Base-by-base conservation (phyloP, 2,888 invertebrate species). In the Pachycephus smyrnensis region DNA sequence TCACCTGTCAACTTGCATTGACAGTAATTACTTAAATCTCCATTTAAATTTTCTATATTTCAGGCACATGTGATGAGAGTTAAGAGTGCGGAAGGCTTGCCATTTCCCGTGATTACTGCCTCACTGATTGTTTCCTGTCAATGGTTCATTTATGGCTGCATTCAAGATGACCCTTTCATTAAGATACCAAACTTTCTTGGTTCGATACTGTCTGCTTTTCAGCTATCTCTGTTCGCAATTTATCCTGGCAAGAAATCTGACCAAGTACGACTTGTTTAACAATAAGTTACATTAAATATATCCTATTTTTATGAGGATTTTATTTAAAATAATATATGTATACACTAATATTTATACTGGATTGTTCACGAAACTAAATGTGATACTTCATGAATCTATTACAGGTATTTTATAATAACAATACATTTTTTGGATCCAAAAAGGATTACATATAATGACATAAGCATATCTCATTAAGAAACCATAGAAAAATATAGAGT, bases 131-230 rank as follows among this genome's bases (percentile, higher is more conserved):
- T 97, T 11, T 96, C 96, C 12, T 91, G 94, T 35, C 94, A 97
- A 85, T 98, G 98, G 98, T 94, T 95, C 82, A 90, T 95, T 2
- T 98, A 98, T 92, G 98, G 98, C 40, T 90, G 94, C 76, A 92
- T 98, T 74, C 93, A 96, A 82, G 92, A 95, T 76, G 98, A 98
- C 92, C 90, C 93, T 73, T 98, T 96, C 92, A 94, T 98, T 86
- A 94, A 95, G 93, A 92, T 95, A 83, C 96, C 97, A 69, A 98
- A 98, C 92, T 93, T 95, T 75, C 92, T 97, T 85, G 97, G 97
- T 55, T 95, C 94, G 81, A 85, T 95, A n/a, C 90, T 98, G 76
- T 95, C 96, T 3, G 91, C 94, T 71, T 93, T 95, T 84, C 98
- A 98, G 92, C 92, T 97, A 73, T 93, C 93, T n/a, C 92, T 98